Evolutionary conservation across 2,797 vertebrate species (phyloP).

Genomic region (Lithobates sylvaticus): DNA sequence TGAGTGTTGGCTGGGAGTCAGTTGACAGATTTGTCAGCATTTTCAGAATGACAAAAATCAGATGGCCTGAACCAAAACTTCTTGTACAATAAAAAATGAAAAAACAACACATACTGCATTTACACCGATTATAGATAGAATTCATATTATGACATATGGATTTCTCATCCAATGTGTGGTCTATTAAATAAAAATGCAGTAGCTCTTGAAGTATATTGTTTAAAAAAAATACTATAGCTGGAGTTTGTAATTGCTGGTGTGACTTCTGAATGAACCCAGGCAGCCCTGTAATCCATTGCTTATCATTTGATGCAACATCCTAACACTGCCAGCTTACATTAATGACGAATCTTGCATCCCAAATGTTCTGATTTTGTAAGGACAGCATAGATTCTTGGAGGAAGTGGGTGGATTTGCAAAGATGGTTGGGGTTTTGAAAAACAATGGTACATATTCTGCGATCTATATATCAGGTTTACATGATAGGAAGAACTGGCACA

Average conservation of each 20-base stretch:
- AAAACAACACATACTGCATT: not conserved
- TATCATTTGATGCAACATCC: not conserved
- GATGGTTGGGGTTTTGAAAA: not conserved
- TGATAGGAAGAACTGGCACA: no score
- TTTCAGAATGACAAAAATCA: slow-evolving; percentile 8
- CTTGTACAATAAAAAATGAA: not conserved
- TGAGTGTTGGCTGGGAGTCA: not conserved
- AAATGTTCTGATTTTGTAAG: not conserved
- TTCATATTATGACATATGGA: not conserved
- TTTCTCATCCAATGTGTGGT: not conserved
- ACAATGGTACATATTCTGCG: not conserved
- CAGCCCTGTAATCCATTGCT: not conserved
- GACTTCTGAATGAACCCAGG: not conserved
- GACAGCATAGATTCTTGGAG: not conserved
- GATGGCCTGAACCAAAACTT: slow-evolving; percentile 1
- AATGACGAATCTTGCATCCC: not conserved
- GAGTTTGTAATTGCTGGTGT: not conserved
- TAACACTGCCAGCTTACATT: not conserved
- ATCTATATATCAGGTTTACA: no score
- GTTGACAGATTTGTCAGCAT: slow-evolving; percentile 14
- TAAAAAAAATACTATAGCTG: not conserved
- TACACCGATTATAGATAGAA: not conserved
- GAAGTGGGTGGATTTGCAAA: not conserved
- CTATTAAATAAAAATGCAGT: not conserved
- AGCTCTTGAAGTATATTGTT: not conserved